A percentile compares a stretch with the other conserved stretches of the same genome.
phyloP scores from a whole-genome alignment of 2,113 vertebrate species.

The Megaceryle maxima region DNA sequence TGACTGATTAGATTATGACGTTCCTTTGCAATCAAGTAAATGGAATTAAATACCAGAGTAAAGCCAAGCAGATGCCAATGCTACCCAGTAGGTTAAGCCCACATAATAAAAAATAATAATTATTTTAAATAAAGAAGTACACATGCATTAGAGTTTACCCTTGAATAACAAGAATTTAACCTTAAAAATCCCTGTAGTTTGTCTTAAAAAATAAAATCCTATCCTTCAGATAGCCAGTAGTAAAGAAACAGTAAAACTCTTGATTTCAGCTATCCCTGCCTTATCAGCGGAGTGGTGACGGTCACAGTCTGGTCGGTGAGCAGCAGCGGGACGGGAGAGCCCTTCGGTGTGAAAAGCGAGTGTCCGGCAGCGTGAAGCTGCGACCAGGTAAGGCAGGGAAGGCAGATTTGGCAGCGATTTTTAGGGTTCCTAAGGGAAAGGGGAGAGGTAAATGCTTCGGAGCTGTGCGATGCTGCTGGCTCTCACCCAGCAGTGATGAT shows the following conservation, averaged over 20 bases:
- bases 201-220: constrained; percentile 32
- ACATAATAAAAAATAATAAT: neutral
- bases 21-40: neutral
- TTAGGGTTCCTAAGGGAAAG: neutral
- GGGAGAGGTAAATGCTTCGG: neutral
- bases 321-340: constrained; percentile 3
- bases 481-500: rapidly evolving
- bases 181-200: neutral
- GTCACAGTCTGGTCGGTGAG: neutral
- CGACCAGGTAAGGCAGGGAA: neutral
- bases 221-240: constrained; percentile 6
- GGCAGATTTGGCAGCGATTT: neutral
- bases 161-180: constrained; percentile 3
- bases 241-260: neutral
- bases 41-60: constrained; percentile 4
- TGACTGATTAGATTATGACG: neutral
- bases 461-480: rapidly evolving
- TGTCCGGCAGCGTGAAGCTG: neutral
- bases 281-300: neutral
- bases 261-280: constrained; percentile 10
- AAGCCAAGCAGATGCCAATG: neutral
- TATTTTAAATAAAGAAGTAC: constrained; percentile 1
- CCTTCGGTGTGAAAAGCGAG: neutral
- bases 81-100: neutral
- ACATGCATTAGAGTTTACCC: neutral